phyloP scores from a whole-genome alignment of 2,113 vertebrate genomes.

The Bujurquina vittata region DNA sequence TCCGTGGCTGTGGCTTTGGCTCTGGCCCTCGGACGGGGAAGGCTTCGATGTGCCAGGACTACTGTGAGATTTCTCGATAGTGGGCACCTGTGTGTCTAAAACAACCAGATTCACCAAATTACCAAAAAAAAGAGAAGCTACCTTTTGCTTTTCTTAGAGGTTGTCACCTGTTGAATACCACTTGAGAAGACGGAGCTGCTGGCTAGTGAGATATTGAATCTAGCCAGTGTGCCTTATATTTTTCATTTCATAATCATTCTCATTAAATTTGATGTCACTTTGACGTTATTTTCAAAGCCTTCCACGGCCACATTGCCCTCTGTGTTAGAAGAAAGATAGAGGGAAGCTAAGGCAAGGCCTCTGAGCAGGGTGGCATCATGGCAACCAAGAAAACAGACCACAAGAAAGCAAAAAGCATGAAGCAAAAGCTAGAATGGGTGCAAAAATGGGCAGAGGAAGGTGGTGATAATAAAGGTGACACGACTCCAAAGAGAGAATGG shows the following conservation, averaged over 20 bases:
- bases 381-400: conserved; percentile 70
- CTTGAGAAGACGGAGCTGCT: background rate
- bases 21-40: conserved; percentile 90
- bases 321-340: conserved; percentile 40
- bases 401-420: conserved; percentile 75
- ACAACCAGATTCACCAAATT: conserved; percentile 82
- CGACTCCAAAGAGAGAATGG: conserved; percentile 17
- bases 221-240: conserved; percentile 4
- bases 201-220: conserved; percentile 4
- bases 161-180: conserved; percentile 27
- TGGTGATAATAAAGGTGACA: conserved; percentile 15
- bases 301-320: conserved; percentile 65
- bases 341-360: conserved; percentile 59
- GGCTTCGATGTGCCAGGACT: conserved; percentile 96
- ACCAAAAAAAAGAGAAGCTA: conserved; percentile 49
- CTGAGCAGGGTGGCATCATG: conserved; percentile 63
- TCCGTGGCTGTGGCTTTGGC: conserved; percentile 79
- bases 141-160: conserved; percentile 25
- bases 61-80: conserved; percentile 99
- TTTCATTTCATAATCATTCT: background rate
- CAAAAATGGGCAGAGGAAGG: conserved; percentile 39
- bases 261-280: conserved; percentile 38
- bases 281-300: conserved; percentile 67
- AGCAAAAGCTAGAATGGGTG: conserved; percentile 71
- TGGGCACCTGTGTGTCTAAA: conserved; percentile 95